Base-by-base conservation (phyloP, 2,797 vertebrate species). In the Typhlichthys subterraneus region DNA sequence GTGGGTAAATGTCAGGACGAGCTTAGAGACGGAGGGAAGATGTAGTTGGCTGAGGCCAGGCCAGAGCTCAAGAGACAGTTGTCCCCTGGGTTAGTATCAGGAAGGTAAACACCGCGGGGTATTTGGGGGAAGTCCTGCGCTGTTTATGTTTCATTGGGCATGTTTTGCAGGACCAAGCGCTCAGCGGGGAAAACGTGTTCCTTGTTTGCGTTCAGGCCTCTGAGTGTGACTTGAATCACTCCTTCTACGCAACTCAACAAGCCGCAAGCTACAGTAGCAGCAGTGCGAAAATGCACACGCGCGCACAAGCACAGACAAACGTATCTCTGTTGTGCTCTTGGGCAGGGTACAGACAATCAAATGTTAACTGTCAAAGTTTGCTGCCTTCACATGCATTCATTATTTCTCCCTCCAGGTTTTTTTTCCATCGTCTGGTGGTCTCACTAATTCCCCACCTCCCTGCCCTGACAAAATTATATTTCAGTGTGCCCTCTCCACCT, bases 71-170 rank as follows among this genome's bases (percentile, higher is more conserved):
- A 51, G 45, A 64, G 61, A 63, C 68, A 63, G 70, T 60, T 66
- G 67, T 68, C 54, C 47, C 65, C 47, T 45, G 17, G 63, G 63
- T 65, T 70, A 12, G 15, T 63, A 56, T 73, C 67, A 70, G 77
- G 75, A 79, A 76, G 60, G 59, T 65, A 15, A 68, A 64, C 65
- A 67, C 54, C 46, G 38, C 42, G 12, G 48, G 66, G 66, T 73
- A 45, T 38, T 48, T 8, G 46, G 11, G 11, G 11, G 69, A 65
- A 1, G 29, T 14, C 52, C 60, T 46, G 62, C 19, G 54, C 47
- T 78, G 71, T 84, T 86, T 75, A 55, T 67, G 75, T 75, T 88
- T 74, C 49, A 63, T 62, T 15, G 46, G 42, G 50, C 19, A 60
- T 67, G 63, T 76, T 80, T 87, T 61, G 63, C 68, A 60, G 50